Evolutionary conservation across 2,113 vertebrate genomes (phyloP).

Genomic region (Neotoma lepida): DNA sequence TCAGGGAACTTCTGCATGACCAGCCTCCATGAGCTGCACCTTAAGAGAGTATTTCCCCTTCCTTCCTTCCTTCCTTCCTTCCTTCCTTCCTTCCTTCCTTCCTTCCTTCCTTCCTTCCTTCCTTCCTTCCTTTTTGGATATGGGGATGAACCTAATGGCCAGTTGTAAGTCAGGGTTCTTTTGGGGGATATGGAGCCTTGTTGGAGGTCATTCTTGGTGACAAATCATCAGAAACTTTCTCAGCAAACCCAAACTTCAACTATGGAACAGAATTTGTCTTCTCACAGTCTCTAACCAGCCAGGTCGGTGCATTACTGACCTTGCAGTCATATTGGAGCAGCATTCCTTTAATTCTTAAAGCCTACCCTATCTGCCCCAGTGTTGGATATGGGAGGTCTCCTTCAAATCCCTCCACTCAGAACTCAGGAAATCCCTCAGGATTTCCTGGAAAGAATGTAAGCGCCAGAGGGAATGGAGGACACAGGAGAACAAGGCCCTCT

Average conservation of each 20-base stretch:
- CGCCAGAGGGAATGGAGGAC: background rate
- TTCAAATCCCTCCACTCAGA: background rate
- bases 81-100: rapidly evolving
- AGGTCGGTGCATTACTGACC: background rate
- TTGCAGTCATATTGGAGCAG: background rate
- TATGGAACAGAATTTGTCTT: background rate
- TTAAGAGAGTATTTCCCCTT: background rate
- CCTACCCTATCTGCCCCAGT: too few species aligned
- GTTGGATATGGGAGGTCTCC: too few species aligned
- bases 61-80: background rate
- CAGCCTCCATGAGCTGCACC: background rate
- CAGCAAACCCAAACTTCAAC: background rate
- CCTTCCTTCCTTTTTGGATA: background rate
- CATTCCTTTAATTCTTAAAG: background rate
- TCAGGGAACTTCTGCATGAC: background rate
- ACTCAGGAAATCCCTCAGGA: background rate
- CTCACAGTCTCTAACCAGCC: background rate
- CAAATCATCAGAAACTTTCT: background rate
- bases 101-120: too few species aligned
- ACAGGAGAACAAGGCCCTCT: background rate
- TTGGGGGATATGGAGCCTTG: background rate
- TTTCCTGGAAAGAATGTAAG: too few species aligned
- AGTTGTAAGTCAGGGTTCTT: background rate
- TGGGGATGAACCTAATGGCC: background rate
- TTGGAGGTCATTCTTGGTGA: background rate